phyloP scores from a whole-genome alignment of 2,113 vertebrate genomes.

The Zingel zingel region DNA sequence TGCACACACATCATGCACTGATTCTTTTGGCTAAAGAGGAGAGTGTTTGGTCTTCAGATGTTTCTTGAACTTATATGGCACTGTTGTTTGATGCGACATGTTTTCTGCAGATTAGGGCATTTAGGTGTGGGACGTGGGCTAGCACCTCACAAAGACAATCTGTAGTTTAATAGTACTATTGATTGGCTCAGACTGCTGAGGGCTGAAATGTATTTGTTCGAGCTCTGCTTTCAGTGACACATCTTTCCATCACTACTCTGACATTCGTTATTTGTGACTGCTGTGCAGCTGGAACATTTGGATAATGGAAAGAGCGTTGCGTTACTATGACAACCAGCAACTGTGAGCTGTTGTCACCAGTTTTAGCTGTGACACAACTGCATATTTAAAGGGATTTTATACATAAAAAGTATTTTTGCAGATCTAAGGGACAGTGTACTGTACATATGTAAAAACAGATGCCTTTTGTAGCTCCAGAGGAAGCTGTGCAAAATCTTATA shows the following conservation, averaged over 20 bases:
- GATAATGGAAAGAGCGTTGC: neutral
- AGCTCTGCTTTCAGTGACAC: neutral
- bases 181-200: neutral
- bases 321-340: conserved; percentile 3
- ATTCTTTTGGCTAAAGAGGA: neutral
- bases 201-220: neutral
- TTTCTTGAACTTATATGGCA: neutral
- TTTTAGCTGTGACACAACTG: neutral
- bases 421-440: too few relatives aligned
- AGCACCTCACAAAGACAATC: neutral
- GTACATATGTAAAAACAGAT: neutral
- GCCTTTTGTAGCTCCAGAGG: neutral
- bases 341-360: neutral
- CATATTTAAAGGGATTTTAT: neutral
- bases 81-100: neutral
- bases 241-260: neutral
- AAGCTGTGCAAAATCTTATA: too few relatives aligned
- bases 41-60: neutral
- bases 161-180: neutral
- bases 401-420: neutral
- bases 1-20: neutral
- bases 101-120: neutral
- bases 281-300: conserved; percentile 12
- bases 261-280: conserved; percentile 1
- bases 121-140: neutral